These are phyloP conservation scores for Corythornis leucogaster DNA, from an alignment of 2,797 vertebrate species.

Conservation along the genomic window DNA sequence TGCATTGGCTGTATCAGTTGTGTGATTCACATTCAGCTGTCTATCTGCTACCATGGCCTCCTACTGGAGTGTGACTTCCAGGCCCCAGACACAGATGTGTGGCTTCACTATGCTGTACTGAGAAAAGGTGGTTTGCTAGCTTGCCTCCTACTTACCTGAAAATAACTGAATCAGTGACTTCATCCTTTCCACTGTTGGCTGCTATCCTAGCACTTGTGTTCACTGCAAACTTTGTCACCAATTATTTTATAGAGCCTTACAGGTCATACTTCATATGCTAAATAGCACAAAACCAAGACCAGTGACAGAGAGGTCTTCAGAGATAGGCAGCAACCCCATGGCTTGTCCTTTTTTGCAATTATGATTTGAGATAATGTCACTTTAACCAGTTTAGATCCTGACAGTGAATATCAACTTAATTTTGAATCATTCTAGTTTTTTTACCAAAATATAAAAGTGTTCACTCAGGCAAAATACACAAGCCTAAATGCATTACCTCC, in stretches of 20 bases:
- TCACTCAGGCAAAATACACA: neutral
- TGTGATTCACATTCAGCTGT: neutral
- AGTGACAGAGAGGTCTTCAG: neutral
- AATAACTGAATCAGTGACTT: neutral
- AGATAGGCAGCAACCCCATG: neutral
- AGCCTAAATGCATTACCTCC: neutral
- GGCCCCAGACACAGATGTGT: neutral
- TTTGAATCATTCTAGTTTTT: neutral
- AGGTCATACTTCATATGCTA: neutral
- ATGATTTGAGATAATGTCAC: neutral
- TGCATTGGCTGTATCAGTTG: neutral
- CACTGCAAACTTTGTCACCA: neutral
- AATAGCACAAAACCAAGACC: neutral
- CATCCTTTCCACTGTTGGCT: neutral
- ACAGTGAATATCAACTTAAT: neutral
- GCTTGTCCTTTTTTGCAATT: neutral
- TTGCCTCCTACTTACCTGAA: neutral
- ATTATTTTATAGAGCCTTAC: neutral
- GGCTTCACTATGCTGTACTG: accelerated
- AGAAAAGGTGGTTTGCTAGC: neutral
- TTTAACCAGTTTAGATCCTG: neutral
- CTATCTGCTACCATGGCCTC: neutral
- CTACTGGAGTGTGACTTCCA: neutral
- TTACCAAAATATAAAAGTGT: neutral
- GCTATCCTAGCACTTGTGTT: neutral